Conservation (phyloP, 2,888 invertebrate genomes). For the Drosophila tripunctata region DNA sequence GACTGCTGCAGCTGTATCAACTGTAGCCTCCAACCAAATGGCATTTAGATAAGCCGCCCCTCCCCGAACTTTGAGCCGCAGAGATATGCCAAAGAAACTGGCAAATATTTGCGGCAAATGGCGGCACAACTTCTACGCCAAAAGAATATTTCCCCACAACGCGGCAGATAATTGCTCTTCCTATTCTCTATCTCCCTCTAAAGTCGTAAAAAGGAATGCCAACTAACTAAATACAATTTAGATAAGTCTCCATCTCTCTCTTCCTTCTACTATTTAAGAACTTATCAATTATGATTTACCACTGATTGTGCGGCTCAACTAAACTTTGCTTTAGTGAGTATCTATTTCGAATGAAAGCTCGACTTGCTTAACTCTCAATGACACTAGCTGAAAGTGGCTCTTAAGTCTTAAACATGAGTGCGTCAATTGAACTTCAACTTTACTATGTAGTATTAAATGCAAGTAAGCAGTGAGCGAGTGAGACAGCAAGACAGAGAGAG, state of each 20-base stretch:
- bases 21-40: constrained; percentile 52
- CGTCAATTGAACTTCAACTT: constrained; percentile 7
- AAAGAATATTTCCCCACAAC: constrained; percentile 21
- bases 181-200: background rate
- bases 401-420: constrained; percentile 7
- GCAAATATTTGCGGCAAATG: constrained; percentile 52
- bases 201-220: constrained; percentile 5
- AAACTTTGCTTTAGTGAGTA: constrained; percentile 7
- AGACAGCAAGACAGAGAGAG: no score
- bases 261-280: background rate
- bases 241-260: constrained; percentile 16
- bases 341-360: constrained; percentile 11
- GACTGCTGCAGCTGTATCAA: constrained; percentile 24
- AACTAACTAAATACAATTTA: constrained; percentile 31
- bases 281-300: constrained; percentile 35
- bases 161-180: constrained; percentile 29
- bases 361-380: constrained; percentile 16
- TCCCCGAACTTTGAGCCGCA: constrained; percentile 35
- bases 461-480: background rate
- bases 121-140: constrained; percentile 12
- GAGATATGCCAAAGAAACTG: constrained; percentile 30
- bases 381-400: constrained; percentile 13
- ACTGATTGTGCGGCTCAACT: constrained; percentile 4
- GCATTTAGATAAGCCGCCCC: constrained; percentile 75
- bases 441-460: no score